Evolutionary conservation across 2,113 vertebrate genomes (phyloP).

Genomic region (Siniperca chuatsi): DNA sequence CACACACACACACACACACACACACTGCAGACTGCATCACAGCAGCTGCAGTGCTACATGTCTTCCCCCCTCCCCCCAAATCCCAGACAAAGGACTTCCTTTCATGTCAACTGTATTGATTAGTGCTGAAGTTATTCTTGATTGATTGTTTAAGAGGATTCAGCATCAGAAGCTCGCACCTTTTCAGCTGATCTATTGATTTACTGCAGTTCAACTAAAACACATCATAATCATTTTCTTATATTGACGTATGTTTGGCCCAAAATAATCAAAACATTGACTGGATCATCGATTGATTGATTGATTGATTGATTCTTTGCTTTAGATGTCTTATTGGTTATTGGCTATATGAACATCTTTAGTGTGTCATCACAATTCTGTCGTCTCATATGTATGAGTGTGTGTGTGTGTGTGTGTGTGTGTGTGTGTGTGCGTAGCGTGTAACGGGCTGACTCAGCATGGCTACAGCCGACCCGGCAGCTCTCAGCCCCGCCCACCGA

Average conservation of each 20-base stretch:
- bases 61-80: neutral
- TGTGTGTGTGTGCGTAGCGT: conserved; percentile 82
- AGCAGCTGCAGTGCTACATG: conserved; percentile 44
- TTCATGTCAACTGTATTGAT: neutral
- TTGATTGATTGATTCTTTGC: neutral
- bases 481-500: conserved; percentile 88
- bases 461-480: conserved; percentile 80
- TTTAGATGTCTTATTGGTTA: neutral
- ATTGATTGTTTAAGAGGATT: neutral
- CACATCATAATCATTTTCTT: neutral
- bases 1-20: conserved; percentile 10
- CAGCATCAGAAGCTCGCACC: neutral
- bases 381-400: neutral
- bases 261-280: neutral
- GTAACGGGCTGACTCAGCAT: conserved; percentile 90
- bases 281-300: neutral
- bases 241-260: neutral
- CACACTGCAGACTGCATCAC: conserved; percentile 38
- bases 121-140: neutral
- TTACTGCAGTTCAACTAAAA: neutral
- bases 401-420: conserved; percentile 35
- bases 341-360: neutral
- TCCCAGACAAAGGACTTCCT: conserved; percentile 17
- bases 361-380: neutral
- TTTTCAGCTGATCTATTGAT: neutral